Base-by-base conservation (phyloP, 1,140 invertebrate species). In the Lucilia sericata region DNA sequence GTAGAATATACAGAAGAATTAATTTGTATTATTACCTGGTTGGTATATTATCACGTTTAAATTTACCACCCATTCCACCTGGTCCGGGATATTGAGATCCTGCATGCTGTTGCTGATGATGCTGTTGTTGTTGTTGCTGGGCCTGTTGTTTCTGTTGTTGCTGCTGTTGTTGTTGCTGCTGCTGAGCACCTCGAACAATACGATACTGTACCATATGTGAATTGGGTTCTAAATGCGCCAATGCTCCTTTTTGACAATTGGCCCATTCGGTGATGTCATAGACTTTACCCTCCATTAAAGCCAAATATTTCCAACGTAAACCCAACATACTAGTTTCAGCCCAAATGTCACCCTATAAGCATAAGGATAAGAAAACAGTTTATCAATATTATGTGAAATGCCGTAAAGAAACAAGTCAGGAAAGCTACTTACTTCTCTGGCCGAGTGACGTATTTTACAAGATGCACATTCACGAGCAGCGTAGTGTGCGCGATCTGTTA, bases 221-320 rank as follows among this genome's bases (percentile, higher is more conserved):
- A 91, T 98, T 97, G 12, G 97, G 95, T 90, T 94, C 94, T 83
- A 96, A 91, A 91, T 96, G 95, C 86, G 95, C 95, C 84, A 96
- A 91, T 88, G 95, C 96, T 85, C 94, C 94, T 87, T 95, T 96
- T 92, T 98, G 97, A 92, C 97, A 98, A 85, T 95, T 95, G 55
- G 97, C 97, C 97, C 97, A 98, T 90, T 98, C 97, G 42, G 97
- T 98, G 83, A 99, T 98, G 91, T 98, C 96, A 91, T 97, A 98
- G 14, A 98, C 95, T 84, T 95, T 95, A 74, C 96, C 96, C 91
- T 98, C 97, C 97, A 98, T 98, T 86, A 97, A 97, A n/a, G 97
- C 97, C 91, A 96, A 98, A 92, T 98, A 98, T 92, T 97, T 95
- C 95, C 97, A 98, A 70, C 96, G 92, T 86, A 98, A 94, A 80